Evolutionary conservation across 2,113 vertebrate genomes (phyloP).

Genomic region (Oenanthe oenanthe): DNA sequence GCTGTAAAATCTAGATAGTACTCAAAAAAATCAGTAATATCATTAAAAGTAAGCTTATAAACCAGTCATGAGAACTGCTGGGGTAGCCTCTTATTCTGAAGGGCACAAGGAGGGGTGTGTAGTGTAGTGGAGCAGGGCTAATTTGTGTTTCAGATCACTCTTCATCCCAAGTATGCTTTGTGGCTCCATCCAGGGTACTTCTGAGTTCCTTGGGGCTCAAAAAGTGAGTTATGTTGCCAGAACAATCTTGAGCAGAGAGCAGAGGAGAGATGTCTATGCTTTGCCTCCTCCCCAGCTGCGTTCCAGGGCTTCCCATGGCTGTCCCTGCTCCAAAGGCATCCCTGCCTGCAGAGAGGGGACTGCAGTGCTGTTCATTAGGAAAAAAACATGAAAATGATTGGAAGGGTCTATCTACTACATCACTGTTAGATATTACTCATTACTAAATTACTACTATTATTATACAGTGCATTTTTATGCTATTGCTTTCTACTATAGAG

Average conservation of each 20-base stretch:
- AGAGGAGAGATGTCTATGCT: neutral
- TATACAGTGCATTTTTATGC: neutral
- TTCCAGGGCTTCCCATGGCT: neutral
- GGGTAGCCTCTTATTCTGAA: neutral
- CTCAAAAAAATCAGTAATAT: neutral
- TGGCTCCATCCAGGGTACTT: neutral
- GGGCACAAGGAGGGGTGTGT: neutral
- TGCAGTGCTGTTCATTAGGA: neutral
- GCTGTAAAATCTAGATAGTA: neutral
- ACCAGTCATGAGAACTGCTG: neutral
- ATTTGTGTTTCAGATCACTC: neutral
- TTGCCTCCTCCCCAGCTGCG: accelerated
- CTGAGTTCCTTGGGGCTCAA: neutral
- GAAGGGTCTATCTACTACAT: neutral
- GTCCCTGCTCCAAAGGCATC: neutral
- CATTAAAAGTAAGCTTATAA: neutral
- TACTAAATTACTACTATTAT: neutral
- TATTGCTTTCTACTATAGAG: neutral
- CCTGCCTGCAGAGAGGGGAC: neutral
- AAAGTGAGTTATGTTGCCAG: neutral
- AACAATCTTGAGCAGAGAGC: neutral
- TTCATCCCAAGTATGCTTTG: neutral
- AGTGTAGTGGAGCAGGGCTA: neutral
- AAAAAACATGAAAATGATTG: neutral
- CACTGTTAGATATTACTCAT: neutral